phyloP scores from a whole-genome alignment of 2,888 invertebrate genomes.

The Microplitis deprimator region DNA sequence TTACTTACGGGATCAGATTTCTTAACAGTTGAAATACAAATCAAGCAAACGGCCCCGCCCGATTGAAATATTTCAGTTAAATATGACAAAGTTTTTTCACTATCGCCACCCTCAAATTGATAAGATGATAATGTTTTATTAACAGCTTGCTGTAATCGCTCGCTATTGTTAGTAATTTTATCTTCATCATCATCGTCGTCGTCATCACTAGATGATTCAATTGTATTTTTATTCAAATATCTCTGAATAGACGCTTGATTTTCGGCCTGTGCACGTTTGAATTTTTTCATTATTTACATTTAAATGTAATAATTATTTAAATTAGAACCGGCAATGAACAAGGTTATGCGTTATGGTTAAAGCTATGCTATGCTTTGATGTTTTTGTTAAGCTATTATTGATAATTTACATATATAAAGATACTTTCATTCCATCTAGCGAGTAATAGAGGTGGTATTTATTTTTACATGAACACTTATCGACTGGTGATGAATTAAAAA shows the following conservation, averaged over 20 bases:
- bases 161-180: conserved; percentile 48
- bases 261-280: conserved; percentile 62
- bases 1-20: conserved; percentile 78
- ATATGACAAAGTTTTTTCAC: conserved; percentile 79
- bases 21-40: conserved; percentile 91
- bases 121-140: conserved; percentile 63
- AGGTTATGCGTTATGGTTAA: no score
- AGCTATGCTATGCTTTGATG: no score
- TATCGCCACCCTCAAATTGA: conserved; percentile 67
- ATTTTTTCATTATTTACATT: conserved; percentile 60
- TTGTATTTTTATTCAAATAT: conserved; percentile 59
- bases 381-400: no score
- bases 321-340: no score
- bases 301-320: no score
- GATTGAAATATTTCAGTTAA: conserved; percentile 86
- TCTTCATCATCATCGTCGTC: conserved; percentile 64
- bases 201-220: conserved; percentile 66
- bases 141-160: conserved; percentile 60
- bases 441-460: no score
- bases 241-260: conserved; percentile 64
- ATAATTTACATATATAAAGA: no score
- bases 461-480: no score
- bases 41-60: conserved; percentile 87
- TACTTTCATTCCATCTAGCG: no score
- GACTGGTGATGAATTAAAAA: no score